Evolutionary conservation across 2,888 invertebrate species (phyloP).

Genomic region (Synergus gifuensis): DNA sequence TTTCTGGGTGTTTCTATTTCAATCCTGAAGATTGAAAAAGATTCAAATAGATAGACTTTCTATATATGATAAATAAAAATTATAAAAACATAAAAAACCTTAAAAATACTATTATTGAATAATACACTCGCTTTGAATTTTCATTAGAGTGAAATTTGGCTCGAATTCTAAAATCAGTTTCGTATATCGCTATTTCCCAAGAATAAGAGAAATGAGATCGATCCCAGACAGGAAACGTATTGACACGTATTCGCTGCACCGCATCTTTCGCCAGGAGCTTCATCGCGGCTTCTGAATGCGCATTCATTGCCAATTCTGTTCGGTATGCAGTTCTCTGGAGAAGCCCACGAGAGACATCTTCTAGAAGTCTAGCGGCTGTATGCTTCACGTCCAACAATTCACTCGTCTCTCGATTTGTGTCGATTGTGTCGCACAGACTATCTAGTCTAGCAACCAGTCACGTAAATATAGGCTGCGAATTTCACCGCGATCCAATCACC

Average conservation of each 20-base stretch:
- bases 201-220: constrained; percentile 24
- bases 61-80: too few species aligned
- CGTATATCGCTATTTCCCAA: not conserved
- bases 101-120: too few species aligned
- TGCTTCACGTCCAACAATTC: constrained; percentile 50
- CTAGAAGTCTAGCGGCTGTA: not conserved
- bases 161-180: not conserved
- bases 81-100: too few species aligned
- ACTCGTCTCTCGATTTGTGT: constrained; percentile 41
- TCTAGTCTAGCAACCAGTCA: not conserved
- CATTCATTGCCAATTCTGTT: constrained; percentile 67
- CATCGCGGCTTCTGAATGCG: constrained; percentile 61
- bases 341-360: constrained; percentile 42
- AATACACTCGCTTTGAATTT: not conserved
- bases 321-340: constrained; percentile 49
- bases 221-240: constrained; percentile 53
- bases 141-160: not conserved
- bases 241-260: constrained; percentile 60
- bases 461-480: constrained; percentile 36
- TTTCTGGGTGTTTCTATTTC: too few species aligned
- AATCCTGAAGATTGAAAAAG: too few species aligned
- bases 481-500: constrained; percentile 19
- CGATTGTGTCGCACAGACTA: constrained; percentile 47
- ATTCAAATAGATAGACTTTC: too few species aligned
- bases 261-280: constrained; percentile 57